A percentile compares a stretch with the other conserved stretches of the same genome.
Conservation (phyloP, 2,797 vertebrate genomes). For the Myripristis murdjan region DNA sequence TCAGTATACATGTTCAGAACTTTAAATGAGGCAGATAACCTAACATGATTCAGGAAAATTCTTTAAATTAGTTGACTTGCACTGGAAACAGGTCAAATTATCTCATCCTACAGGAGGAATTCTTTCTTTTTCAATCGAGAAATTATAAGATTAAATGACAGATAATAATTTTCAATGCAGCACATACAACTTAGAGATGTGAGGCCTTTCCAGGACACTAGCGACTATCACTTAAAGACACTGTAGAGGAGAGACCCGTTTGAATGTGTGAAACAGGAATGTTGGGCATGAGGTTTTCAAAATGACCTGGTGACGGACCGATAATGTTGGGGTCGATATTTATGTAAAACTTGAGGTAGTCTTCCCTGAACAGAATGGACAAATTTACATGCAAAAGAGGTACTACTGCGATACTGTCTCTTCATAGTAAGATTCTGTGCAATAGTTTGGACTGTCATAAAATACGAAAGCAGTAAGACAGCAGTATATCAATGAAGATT, state of each 20-base stretch:
- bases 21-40: too few species aligned
- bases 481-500: constrained; percentile 14
- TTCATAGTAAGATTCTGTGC: constrained; percentile 68
- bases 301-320: background rate
- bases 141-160: too few species aligned
- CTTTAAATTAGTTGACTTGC: too few species aligned
- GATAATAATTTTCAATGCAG: too few species aligned
- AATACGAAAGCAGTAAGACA: constrained; percentile 26
- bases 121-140: too few species aligned
- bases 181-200: background rate
- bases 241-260: background rate
- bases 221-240: background rate
- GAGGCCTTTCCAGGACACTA: constrained; percentile 20
- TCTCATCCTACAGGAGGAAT: too few species aligned
- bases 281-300: constrained; percentile 3
- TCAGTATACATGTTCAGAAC: too few species aligned
- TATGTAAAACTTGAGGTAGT: constrained; percentile 73
- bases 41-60: too few species aligned
- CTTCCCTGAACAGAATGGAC: constrained; percentile 42
- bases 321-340: background rate
- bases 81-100: too few species aligned
- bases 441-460: constrained; percentile 40
- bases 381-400: constrained; percentile 34
- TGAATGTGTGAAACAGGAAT: constrained; percentile 2
- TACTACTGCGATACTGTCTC: constrained; percentile 45